These are phyloP conservation scores for Rhopalosiphum nymphaeae DNA, from an alignment of 2,888 invertebrate genomes.

Conservation along the genomic window DNA sequence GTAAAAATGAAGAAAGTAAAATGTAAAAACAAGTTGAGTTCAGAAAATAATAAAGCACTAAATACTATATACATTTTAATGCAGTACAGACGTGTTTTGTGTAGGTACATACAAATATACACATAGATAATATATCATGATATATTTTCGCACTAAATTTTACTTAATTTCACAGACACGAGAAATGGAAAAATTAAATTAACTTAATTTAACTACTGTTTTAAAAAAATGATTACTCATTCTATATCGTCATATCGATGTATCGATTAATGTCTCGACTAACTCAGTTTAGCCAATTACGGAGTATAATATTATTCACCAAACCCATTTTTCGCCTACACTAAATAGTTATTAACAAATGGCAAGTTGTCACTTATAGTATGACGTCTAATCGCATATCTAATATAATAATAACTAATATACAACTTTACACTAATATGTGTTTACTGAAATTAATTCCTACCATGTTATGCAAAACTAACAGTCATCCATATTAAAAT, in stretches of 20 bases:
- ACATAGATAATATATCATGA: background rate
- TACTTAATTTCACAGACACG: background rate
- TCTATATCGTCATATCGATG: background rate
- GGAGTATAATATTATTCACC: background rate
- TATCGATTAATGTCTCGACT: background rate
- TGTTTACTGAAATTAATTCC: background rate
- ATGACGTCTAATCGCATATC: background rate
- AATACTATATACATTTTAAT: background rate
- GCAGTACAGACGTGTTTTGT: background rate
- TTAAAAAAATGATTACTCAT: background rate
- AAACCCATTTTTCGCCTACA: background rate
- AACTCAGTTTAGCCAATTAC: conserved; percentile 5
- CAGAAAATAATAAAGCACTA: conserved; percentile 10
- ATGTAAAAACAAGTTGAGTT: conserved; percentile 34
- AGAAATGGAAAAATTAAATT: background rate
- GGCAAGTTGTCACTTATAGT: background rate
- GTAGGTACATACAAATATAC: background rate
- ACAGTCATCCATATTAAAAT: background rate
- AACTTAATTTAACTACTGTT: background rate
- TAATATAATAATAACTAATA: background rate
- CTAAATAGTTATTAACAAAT: background rate
- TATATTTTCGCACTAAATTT: background rate
- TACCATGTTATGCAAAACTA: background rate
- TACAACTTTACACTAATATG: background rate
- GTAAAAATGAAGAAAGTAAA: conserved; percentile 54